Evolutionary conservation across 2,797 vertebrate species (phyloP).

Genomic region (Aratinga solstitialis): DNA sequence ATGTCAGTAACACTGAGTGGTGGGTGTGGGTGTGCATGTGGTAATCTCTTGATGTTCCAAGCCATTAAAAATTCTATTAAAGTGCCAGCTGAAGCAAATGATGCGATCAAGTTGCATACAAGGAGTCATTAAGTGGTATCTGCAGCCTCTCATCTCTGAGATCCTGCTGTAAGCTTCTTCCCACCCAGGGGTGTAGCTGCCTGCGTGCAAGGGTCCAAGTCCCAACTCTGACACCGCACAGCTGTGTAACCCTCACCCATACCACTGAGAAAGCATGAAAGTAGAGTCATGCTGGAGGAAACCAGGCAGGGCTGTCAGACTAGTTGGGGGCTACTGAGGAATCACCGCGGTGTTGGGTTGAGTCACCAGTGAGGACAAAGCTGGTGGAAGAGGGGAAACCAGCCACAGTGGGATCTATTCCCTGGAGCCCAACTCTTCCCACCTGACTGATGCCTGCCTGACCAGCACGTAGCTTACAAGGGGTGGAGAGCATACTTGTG

Average conservation of each 20-base stretch:
- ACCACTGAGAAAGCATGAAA: neutral
- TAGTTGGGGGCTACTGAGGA: neutral
- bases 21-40: neutral
- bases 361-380: neutral
- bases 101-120: neutral
- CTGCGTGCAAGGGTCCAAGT: neutral
- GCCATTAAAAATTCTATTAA: neutral
- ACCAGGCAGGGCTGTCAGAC: neutral
- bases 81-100: neutral
- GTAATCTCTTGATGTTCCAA: neutral
- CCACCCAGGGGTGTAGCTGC: neutral
- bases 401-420: neutral
- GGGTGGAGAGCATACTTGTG: neutral
- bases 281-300: no score
- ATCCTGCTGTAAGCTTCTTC: neutral
- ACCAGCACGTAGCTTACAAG: rapidly evolving
- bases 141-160: neutral
- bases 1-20: neutral
- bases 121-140: neutral
- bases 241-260: neutral
- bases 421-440: rapidly evolving
- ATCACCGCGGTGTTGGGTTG: rapidly evolving
- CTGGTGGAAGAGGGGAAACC: neutral
- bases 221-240: neutral
- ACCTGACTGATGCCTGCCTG: neutral